These are phyloP conservation scores for Ahaetulla prasina DNA, from an alignment of 2,113 vertebrate species.

Conservation along the genomic window DNA sequence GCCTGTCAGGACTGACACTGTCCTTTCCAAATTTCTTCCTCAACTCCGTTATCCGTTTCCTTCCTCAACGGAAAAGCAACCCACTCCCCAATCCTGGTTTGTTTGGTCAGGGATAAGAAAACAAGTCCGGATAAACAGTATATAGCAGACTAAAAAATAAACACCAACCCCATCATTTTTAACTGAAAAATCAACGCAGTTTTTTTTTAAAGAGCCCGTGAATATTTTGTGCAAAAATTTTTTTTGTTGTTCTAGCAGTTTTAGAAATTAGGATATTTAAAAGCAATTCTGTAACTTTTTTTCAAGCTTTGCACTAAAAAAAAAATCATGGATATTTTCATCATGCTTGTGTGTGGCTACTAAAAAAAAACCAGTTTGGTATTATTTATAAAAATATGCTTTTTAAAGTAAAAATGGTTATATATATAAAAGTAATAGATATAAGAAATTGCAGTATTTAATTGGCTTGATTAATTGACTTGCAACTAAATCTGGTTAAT, in stretches of 20 bases:
- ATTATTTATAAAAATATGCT: neutral
- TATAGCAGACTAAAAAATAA: constrained; percentile 38
- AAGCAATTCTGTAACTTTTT: neutral
- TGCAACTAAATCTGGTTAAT: neutral
- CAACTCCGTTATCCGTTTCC: constrained; percentile 62
- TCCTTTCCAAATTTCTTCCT: constrained; percentile 48
- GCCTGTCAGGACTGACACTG: constrained; percentile 16
- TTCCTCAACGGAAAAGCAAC: constrained; percentile 51
- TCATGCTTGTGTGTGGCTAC: neutral
- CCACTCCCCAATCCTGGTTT: constrained; percentile 3
- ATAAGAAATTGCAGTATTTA: neutral
- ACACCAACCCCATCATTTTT: neutral
- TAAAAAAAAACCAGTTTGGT: neutral
- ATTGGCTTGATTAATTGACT: neutral
- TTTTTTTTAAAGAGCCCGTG: constrained; percentile 23
- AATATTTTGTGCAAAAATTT: constrained; percentile 16
- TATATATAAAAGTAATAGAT: neutral
- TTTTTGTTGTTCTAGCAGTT: neutral
- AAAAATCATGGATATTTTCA: neutral
- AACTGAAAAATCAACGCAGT: constrained; percentile 30
- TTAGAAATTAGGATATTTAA: neutral
- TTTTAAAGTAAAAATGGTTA: neutral
- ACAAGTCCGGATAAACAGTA: constrained; percentile 60
- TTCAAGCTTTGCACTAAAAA: neutral
- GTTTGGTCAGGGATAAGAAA: constrained; percentile 56